Conservation (phyloP, 2,797 vertebrate species). For the Tenualosa ilisha region DNA sequence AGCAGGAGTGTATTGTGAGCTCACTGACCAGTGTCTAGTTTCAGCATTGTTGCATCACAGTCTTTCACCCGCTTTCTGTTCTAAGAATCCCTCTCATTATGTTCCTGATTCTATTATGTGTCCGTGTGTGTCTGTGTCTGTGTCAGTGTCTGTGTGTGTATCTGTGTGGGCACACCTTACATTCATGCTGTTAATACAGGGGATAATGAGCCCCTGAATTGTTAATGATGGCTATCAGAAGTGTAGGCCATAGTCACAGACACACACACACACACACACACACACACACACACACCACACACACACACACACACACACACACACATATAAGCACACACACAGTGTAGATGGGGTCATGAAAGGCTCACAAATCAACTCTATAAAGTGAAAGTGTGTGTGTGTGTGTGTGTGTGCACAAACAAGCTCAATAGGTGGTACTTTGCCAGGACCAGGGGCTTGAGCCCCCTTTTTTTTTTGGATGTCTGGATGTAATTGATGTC, state of each 20-base stretch:
- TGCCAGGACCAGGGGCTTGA: neutral
- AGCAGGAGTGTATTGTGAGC: neutral
- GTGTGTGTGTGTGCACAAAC: neutral
- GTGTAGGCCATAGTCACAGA: neutral
- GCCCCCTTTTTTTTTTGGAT: neutral
- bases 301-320: neutral
- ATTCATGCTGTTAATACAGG: neutral
- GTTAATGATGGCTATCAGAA: slow-evolving; percentile 9
- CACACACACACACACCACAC: neutral
- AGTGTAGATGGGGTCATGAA: no score
- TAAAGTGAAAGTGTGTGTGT: neutral
- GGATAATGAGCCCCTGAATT: slow-evolving; percentile 6
- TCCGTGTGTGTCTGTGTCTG: neutral
- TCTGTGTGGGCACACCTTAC: neutral
- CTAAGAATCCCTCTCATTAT: slow-evolving; percentile 9
- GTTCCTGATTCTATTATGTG: neutral
- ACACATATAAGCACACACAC: neutral
- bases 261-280: neutral
- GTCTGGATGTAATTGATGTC: neutral
- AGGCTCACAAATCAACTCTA: no score
- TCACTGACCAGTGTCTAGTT: neutral
- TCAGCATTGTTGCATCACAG: slow-evolving; percentile 15
- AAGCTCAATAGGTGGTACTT: neutral
- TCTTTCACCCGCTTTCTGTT: neutral
- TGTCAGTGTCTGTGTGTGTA: neutral